phyloP scores from a whole-genome alignment of 2,797 vertebrate species.

The Bovichtus variegatus region DNA sequence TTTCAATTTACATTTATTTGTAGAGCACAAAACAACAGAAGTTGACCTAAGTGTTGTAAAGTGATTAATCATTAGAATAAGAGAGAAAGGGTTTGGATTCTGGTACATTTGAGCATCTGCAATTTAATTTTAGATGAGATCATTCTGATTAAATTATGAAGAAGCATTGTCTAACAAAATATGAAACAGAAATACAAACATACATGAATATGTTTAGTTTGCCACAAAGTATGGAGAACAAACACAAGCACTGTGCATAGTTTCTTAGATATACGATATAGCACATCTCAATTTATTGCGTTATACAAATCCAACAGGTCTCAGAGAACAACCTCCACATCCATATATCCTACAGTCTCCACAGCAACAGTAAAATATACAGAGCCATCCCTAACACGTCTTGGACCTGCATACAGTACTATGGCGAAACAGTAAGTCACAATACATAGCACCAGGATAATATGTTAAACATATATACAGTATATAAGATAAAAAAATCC shows the following conservation, averaged over 20 bases:
- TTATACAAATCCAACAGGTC: neutral
- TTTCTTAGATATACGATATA: neutral
- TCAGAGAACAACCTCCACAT: neutral
- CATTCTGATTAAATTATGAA: neutral
- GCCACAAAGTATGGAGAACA: neutral
- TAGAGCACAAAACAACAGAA: too few relatives aligned
- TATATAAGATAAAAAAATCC: neutral
- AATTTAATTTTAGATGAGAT: neutral
- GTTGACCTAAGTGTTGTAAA: too few relatives aligned
- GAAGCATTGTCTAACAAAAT: neutral
- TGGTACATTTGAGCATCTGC: neutral
- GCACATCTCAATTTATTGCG: neutral
- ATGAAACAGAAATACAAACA: neutral
- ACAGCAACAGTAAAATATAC: neutral
- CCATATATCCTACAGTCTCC: neutral
- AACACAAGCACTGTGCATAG: neutral
- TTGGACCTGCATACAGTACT: neutral
- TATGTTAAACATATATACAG: neutral
- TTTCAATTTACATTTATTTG: too few relatives aligned
- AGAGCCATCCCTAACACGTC: neutral
- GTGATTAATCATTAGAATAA: constrained; percentile 13
- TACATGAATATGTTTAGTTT: neutral
- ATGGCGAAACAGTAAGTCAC: neutral
- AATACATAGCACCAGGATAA: neutral
- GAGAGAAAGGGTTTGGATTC: neutral